Evolutionary conservation across 2,797 vertebrate species (phyloP), one percentile per base, ranked within the genome.

Genomic region (Sebastolobus alascanus): DNA sequence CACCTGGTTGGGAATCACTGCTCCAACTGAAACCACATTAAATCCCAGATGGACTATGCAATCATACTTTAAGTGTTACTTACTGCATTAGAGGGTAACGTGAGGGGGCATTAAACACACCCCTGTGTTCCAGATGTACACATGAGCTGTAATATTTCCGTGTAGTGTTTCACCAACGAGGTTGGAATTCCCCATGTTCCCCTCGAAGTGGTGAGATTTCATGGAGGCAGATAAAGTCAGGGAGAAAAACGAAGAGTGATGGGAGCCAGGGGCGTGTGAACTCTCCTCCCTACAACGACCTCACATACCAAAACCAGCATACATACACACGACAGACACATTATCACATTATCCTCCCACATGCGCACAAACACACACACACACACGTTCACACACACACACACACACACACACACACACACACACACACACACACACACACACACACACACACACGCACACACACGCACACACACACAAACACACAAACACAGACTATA

Each of bases 1-100:
- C 59, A 63, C 35, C 37, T 69, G 60, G 29, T 58, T 31, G 46
- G 55, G 20, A 80, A 68, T 70, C 20, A 46, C 37, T 25, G 46
- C 60, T 75, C 46, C 54, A 64, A 74, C 56, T 78, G 33, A 87
- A 89, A 86, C 80, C 80, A 83, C 54, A 69, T 79, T 77, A 76
- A 61, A 71, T 68, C 13, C 40, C 83, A 84, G 75, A 80, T 72
- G 80, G 68, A 59, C 12, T 18, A 22, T 29, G 63, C 69, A 55
- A 68, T 76, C 69, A 78, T 25, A 79, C 10, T 43, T 74, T 80
- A 75, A 82, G 56, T 61, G 73, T 68, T 77, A 52, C 68, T 60
- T 1, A 56, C 35, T 65, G 74, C 37, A 50, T 50, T 52, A 66
- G 65, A 14, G 33, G 35, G 27, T 75, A 74, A 22, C 1, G 2